phyloP scores from a whole-genome alignment of 1,140 invertebrate species.

The Bombus picipes region DNA sequence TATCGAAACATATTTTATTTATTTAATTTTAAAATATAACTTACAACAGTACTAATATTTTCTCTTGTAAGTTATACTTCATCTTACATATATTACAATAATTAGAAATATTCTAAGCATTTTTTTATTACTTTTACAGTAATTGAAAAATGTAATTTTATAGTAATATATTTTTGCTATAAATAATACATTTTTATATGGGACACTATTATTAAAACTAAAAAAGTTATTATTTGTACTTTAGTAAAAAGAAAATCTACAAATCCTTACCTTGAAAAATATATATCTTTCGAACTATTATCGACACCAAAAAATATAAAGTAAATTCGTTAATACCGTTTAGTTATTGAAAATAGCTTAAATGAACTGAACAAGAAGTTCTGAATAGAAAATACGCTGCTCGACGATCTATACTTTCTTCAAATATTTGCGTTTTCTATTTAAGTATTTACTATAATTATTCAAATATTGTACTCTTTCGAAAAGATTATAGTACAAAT shows the following conservation, averaged over 20 bases:
- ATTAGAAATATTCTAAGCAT: background rate
- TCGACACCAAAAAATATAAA: background rate
- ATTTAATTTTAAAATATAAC: background rate
- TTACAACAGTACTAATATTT: background rate
- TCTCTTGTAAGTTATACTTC: background rate
- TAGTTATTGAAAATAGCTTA: background rate
- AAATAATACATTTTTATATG: background rate
- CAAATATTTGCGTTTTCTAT: slow-evolving; percentile 5
- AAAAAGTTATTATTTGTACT: background rate
- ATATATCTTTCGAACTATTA: background rate
- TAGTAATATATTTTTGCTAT: background rate
- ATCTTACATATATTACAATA: background rate
- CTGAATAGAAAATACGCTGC: background rate
- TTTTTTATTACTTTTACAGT: background rate
- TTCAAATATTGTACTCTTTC: background rate
- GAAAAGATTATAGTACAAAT: background rate
- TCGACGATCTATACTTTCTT: background rate
- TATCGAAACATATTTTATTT: background rate
- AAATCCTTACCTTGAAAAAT: background rate
- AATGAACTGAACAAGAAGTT: background rate
- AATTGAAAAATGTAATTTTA: background rate
- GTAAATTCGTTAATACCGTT: background rate
- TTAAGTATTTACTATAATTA: background rate
- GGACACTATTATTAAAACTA: no score
- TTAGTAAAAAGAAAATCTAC: background rate